A percentile compares a stretch with the other conserved stretches of the same genome.
These are phyloP conservation scores for Sphecodes monilicornis DNA, from an alignment of 2,888 invertebrate species.

Conservation along the genomic window DNA sequence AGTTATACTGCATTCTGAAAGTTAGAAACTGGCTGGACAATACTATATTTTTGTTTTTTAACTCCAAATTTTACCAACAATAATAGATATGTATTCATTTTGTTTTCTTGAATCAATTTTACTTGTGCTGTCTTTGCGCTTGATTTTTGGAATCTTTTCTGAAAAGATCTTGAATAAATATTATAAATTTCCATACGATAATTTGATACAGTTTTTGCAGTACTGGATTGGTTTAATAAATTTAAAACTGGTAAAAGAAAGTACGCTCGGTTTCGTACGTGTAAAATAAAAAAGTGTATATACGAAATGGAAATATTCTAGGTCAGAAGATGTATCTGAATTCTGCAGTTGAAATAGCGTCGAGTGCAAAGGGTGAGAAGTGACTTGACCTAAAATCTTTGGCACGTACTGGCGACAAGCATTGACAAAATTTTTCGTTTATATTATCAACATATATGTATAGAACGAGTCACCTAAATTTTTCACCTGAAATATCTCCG, in stretches of 20 bases:
- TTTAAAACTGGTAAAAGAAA: too few species aligned
- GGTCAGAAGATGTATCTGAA: constrained; percentile 6
- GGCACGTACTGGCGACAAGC: not conserved
- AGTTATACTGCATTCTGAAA: not conserved
- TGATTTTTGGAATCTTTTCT: not conserved
- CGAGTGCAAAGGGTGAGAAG: not conserved
- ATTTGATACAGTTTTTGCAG: not conserved
- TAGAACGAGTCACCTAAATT: not conserved
- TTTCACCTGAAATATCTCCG: not conserved
- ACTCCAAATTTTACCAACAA: too few species aligned
- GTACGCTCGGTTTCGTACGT: not conserved
- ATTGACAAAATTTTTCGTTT: not conserved
- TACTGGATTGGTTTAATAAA: not conserved
- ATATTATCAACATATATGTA: not conserved
- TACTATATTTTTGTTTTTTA: not conserved
- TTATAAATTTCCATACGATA: too few species aligned
- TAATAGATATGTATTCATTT: too few species aligned
- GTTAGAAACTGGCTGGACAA: not conserved
- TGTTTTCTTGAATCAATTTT: not conserved
- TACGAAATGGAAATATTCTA: constrained; percentile 1
- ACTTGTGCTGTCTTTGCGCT: not conserved
- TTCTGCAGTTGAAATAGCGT: not conserved
- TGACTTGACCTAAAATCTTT: constrained; percentile 6
- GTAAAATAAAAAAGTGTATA: not conserved
- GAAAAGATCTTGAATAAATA: not conserved